Evolutionary conservation across 2,888 invertebrate genomes (phyloP).

Genomic region (Trilocha varians): DNA sequence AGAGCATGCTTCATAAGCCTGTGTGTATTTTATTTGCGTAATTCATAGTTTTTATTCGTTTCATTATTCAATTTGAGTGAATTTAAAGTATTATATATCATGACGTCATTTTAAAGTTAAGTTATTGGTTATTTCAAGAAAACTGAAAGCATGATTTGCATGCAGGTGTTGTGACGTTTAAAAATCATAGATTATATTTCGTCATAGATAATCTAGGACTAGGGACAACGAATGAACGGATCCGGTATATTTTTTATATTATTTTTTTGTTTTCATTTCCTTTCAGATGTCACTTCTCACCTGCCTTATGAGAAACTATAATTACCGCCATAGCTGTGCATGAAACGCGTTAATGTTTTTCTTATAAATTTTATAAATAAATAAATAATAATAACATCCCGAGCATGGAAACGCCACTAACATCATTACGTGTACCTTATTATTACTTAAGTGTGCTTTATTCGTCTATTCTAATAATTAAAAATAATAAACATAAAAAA

Average conservation of each 20-base stretch:
- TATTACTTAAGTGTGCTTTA: background rate
- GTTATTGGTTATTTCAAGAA: no score
- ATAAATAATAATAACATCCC: conserved; percentile 25
- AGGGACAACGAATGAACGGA: no score
- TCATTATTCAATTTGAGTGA: background rate
- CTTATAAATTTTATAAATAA: conserved; percentile 35
- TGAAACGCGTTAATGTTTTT: conserved; percentile 61
- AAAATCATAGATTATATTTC: no score
- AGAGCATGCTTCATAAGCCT: conserved; percentile 29
- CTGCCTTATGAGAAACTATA: conserved; percentile 95
- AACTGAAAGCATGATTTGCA: no score
- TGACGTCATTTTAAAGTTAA: no score
- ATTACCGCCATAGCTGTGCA: conserved; percentile 73
- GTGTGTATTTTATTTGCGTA: conserved; percentile 42
- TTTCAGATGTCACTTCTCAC: conserved; percentile 92
- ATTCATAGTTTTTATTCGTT: background rate
- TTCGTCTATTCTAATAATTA: background rate
- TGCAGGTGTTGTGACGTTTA: no score
- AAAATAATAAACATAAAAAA: no score
- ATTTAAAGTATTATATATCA: no score
- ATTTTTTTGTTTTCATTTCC: conserved; percentile 66
- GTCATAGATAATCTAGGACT: no score
- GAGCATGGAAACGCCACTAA: conserved; percentile 51
- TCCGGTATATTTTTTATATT: conserved; percentile 19
- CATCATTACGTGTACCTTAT: conserved; percentile 9